These are phyloP conservation scores for Rhagonycha fulva DNA, from an alignment of 2,888 invertebrate genomes.

Conservation along the genomic window DNA sequence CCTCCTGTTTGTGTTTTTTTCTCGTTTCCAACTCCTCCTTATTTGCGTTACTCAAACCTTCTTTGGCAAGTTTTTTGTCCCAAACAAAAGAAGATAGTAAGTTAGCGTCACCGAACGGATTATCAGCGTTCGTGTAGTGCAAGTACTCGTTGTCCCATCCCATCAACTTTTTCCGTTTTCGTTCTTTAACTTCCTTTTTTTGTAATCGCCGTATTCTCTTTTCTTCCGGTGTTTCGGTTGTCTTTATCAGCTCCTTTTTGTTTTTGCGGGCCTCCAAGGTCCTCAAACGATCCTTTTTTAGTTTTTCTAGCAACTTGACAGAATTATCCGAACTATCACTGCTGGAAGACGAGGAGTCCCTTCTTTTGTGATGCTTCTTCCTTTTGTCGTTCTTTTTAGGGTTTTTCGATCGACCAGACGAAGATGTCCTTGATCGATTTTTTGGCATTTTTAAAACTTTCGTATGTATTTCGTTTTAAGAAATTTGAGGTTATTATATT, in stretches of 20 bases:
- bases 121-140: constrained; percentile 96
- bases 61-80: constrained; percentile 93
- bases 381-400: background rate
- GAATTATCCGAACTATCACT: constrained; percentile 57
- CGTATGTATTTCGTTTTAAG: too few relatives aligned
- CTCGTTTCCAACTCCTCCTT: constrained; percentile 82
- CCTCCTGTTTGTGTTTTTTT: constrained; percentile 86
- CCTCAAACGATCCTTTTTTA: constrained; percentile 72
- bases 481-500: too few relatives aligned
- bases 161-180: constrained; percentile 87
- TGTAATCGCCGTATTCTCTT: constrained; percentile 79
- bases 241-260: constrained; percentile 79
- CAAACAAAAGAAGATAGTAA: constrained; percentile 95
- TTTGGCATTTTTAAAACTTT: too few relatives aligned
- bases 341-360: constrained; percentile 6
- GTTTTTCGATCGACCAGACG: background rate
- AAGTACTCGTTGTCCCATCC: constrained; percentile 97
- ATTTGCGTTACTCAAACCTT: constrained; percentile 80
- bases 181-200: constrained; percentile 92
- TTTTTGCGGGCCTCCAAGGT: constrained; percentile 67
- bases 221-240: constrained; percentile 94
- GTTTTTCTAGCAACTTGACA: constrained; percentile 68
- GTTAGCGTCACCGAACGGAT: constrained; percentile 97
- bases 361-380: background rate
- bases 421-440: too few relatives aligned